Base-by-base conservation (phyloP, 2,888 invertebrate genomes). In the Trilocha varians region DNA sequence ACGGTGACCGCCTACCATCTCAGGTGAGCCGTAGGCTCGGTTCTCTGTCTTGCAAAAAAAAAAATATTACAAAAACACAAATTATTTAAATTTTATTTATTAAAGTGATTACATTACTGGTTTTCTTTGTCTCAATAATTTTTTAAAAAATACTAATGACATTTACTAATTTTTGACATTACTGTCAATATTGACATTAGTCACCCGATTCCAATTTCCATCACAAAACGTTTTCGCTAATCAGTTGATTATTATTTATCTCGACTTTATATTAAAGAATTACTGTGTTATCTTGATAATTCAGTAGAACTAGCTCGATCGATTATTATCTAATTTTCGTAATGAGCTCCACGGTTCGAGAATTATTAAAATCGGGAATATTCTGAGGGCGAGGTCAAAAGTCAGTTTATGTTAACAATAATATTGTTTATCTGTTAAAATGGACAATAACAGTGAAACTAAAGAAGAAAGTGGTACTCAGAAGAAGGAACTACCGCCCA, bases 381-480 rank as follows among this genome's bases (percentile, higher is more conserved):
- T 25, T 9, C 11, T 25, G 25, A 25, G 11, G 25, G 6, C 8
- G 25, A 25, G 25, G 25, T 25, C 25, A 25, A 25, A 25, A 25
- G 25, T 25, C 25, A 25, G 11, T 25, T 6, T 25, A 9, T 25
- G 25, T 25, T 25, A 25, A 25, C 25, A 25, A 25, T 25, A 6
- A 25, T 25, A 25, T 6, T 25, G 25, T 25, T 25, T 25, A 25
- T 25, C 25, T 9, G 25, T 39, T 48, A 79, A 71, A 74, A 84
- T 84, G 85, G 80, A 83, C 64, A 75, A 62, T 60, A 65, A 55
- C 42, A 68, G 60, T 60, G 69, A 62, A 50, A 74, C 70, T 59
- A 71, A 67, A 50, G 70, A 76, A 43, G 75, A 74, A 46, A 52
- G 52, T 13, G 50, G 50, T 41, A 52, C 42, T 42, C 66, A 63